phyloP scores from a whole-genome alignment of 2,888 invertebrate genomes.

The Fragum whitleyi region DNA sequence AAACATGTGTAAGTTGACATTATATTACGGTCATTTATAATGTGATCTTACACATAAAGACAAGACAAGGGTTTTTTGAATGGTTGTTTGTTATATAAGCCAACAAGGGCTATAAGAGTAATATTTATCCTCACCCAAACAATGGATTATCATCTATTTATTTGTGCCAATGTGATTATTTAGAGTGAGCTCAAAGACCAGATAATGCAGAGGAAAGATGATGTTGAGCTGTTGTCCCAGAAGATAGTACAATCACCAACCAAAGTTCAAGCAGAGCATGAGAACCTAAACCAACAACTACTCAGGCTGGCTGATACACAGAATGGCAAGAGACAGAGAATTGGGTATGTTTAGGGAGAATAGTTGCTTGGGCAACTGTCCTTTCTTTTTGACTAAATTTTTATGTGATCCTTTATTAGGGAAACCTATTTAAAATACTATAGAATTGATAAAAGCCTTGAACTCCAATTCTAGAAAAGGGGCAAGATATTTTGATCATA shows the following conservation, averaged over 20 bases:
- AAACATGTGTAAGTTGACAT: too few species aligned
- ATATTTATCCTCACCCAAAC: too few species aligned
- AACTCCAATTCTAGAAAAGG: too few species aligned
- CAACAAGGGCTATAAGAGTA: too few species aligned
- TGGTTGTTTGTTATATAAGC: too few species aligned
- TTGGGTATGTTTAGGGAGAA: constrained; percentile 44
- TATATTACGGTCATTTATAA: too few species aligned
- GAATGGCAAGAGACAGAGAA: constrained; percentile 65
- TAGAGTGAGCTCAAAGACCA: constrained; percentile 74
- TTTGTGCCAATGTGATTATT: background rate
- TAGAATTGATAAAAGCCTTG: too few species aligned
- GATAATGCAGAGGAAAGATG: constrained; percentile 68
- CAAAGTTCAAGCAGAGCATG: constrained; percentile 74
- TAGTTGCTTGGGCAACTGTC: background rate
- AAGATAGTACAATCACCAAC: constrained; percentile 81
- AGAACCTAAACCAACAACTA: constrained; percentile 70
- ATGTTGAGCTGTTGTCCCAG: constrained; percentile 72
- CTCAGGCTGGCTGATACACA: constrained; percentile 58
- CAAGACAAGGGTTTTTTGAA: too few species aligned
- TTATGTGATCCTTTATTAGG: background rate
- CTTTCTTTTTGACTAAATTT: background rate
- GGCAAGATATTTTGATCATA: too few species aligned
- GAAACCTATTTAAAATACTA: background rate
- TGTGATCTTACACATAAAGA: too few species aligned
- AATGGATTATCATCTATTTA: too few species aligned